Conservation (phyloP, 1,140 invertebrate species). For the Eriosoma lanigerum region DNA sequence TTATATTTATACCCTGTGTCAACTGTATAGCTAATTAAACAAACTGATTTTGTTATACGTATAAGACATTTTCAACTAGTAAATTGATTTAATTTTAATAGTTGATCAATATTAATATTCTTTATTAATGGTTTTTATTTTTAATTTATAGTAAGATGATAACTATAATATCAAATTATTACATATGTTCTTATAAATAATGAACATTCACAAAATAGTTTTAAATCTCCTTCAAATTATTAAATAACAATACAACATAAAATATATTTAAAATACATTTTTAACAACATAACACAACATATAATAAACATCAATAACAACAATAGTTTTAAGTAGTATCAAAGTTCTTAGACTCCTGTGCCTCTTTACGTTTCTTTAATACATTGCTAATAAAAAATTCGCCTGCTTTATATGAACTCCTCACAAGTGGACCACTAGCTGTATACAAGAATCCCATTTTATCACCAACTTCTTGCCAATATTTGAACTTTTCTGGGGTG, state of each 20-base stretch:
- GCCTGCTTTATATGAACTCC: slow-evolving; percentile 97
- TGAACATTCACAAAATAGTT: neutral
- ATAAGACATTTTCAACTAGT: too few species aligned
- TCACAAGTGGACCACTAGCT: slow-evolving; percentile 93
- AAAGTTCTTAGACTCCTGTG: neutral
- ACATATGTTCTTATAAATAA: too few species aligned
- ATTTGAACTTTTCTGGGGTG: slow-evolving; percentile 90
- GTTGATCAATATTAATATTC: too few species aligned
- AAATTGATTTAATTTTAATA: too few species aligned
- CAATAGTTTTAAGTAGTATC: neutral
- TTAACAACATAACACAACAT: slow-evolving; percentile 14
- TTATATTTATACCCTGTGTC: too few species aligned
- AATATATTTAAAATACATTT: neutral
- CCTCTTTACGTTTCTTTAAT: slow-evolving; percentile 58
- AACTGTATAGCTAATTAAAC: too few species aligned
- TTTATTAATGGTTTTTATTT: too few species aligned
- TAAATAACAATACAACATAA: neutral
- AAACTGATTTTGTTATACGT: too few species aligned
- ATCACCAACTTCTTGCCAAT: slow-evolving; percentile 85
- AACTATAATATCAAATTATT: too few species aligned
- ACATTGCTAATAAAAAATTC: slow-evolving; percentile 87
- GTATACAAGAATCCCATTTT: slow-evolving; percentile 94
- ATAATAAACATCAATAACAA: slow-evolving; percentile 10
- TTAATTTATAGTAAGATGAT: too few species aligned
- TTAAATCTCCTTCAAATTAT: too few species aligned